Conservation (phyloP, 2,797 vertebrate species). For the Micropoecilia bifurca region DNA sequence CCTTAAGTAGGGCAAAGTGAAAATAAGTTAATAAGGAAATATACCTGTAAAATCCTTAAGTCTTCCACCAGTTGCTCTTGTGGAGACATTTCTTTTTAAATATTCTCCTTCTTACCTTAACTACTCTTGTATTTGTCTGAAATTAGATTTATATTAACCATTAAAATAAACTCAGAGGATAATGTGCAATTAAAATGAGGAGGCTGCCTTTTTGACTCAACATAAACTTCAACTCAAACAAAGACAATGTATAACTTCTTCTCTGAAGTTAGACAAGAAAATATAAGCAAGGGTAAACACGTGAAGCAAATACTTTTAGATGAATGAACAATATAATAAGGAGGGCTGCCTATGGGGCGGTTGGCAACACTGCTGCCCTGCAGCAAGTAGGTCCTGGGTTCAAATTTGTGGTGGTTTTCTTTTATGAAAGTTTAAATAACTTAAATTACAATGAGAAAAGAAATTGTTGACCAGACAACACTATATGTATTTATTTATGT, state of each 20-base stretch:
- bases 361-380: background rate
- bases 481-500: background rate
- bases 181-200: background rate
- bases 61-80: background rate
- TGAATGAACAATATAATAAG: background rate
- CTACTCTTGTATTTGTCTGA: background rate
- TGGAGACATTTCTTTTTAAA: background rate
- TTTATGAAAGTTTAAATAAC: background rate
- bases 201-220: background rate
- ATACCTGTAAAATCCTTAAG: background rate
- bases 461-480: background rate
- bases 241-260: background rate
- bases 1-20: background rate
- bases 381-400: background rate
- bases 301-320: background rate
- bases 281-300: background rate
- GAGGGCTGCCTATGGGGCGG: background rate
- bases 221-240: background rate
- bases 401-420: background rate
- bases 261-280: background rate
- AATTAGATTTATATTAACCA: background rate
- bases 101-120: background rate
- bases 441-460: background rate
- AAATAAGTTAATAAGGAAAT: background rate
- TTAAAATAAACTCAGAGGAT: background rate